Evolutionary conservation across 2,797 vertebrate genomes (phyloP), one percentile per base, ranked within the genome.

Genomic region (Onychomys leucogaster): DNA sequence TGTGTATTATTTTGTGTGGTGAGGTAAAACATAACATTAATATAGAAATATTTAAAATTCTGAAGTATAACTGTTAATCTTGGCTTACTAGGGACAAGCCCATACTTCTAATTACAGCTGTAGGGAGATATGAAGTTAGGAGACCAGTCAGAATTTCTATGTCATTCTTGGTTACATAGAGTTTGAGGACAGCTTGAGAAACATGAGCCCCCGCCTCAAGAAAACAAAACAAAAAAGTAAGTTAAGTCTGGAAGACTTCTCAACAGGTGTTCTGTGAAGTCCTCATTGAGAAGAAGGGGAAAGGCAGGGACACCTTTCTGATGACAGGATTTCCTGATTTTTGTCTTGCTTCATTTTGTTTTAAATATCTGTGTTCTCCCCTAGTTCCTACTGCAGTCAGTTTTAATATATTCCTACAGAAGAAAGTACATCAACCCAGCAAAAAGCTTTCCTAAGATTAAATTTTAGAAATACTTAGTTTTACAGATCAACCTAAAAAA

Each of bases 241-340:
- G 92, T 97, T 95, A 96, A 97, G 43, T 95, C 94, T 88, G 78
- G 46, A 89, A 95, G 97, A 89, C 93, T 98, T 98, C 55, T 97
- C 2, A 3, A 97, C 95, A 98, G 92, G 94, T 98, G 94, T 96
- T 90, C 97, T 91, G 23, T 2, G 25, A 82, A 81, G 41, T 21
- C 59, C 49, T 94, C 8, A 2, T 55, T 88, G 57, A 11, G 14
- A 93, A 86, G 67, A 91, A 88, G 52, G 65, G 49, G 89, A 76
- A 71, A 95, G 87, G 41, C 93, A 4, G 52, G 55, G 59, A 95
- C 83, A 94, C 32, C 41, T 97, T 75, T 86, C 17, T 77, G 82
- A 91, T 83, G 73, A 77, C 32, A 94, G 69, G 93, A 52, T 0
- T 65, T 91, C 61, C 11, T 97, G 17, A 23, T 34, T 81, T 96